Conservation (phyloP, 2,113 vertebrate genomes). For the Hipposideros armiger region DNA sequence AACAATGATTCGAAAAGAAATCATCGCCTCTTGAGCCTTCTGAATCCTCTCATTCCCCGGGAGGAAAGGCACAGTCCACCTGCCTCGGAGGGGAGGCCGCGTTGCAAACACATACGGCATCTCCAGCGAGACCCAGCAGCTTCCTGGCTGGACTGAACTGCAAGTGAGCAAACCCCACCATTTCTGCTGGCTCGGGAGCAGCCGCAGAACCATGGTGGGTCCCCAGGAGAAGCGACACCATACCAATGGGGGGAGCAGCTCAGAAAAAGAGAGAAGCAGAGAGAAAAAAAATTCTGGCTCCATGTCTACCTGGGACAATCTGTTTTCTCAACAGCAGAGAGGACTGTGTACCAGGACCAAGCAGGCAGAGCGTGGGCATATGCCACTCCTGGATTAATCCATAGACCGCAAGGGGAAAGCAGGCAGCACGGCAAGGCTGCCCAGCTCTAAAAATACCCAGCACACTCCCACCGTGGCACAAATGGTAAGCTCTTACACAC, state of each 20-base stretch:
- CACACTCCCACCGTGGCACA: conserved; percentile 70
- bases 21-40: not conserved
- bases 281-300: conserved; percentile 70
- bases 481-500: conserved; percentile 25
- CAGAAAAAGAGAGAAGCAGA: conserved; percentile 57
- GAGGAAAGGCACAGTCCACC: too few relatives aligned
- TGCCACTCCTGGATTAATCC: conserved; percentile 82
- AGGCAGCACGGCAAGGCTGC: not conserved
- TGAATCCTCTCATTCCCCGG: not conserved
- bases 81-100: not conserved
- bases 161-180: conserved; percentile 48
- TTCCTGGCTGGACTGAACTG: not conserved
- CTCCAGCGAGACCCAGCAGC: not conserved
- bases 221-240: not conserved
- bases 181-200: not conserved
- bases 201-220: not conserved
- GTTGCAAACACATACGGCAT: not conserved
- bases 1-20: not conserved
- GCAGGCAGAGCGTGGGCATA: conserved; percentile 80
- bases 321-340: conserved; percentile 75
- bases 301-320: conserved; percentile 83
- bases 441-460: conserved; percentile 79
- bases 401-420: conserved; percentile 64
- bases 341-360: conserved; percentile 64
- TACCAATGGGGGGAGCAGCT: not conserved